A percentile compares a stretch with the other conserved stretches of the same genome.
Conservation (phyloP, 92 coral and sea anemone species). For the Epizoanthus fatuus region DNA sequence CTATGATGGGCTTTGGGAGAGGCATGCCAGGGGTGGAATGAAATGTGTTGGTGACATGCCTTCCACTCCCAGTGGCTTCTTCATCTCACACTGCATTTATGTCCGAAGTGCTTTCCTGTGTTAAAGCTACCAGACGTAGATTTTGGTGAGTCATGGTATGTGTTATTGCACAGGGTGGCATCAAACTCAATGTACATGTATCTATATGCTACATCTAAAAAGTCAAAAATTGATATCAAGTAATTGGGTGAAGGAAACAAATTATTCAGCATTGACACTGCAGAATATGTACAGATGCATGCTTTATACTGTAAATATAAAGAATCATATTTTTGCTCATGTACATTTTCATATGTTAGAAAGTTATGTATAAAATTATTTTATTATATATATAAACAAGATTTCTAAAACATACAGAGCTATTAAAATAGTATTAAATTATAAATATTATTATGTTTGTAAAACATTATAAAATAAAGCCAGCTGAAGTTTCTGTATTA, state of each 20-base stretch:
- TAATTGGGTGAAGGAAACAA: conserved; percentile 8
- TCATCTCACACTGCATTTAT: no score
- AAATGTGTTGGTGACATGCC: no score
- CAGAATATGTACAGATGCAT: neutral
- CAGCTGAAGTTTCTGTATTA: no score
- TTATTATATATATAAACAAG: neutral
- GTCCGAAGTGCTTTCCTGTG: no score
- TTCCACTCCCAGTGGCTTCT: no score
- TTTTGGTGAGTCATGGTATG: conserved; percentile 8
- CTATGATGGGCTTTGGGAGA: conserved; percentile 22
- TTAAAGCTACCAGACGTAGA: neutral
- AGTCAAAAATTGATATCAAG: neutral
- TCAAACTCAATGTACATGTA: neutral
- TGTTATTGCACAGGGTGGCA: neutral
- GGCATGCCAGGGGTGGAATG: neutral
- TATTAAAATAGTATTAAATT: neutral
- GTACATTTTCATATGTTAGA: conserved; percentile 1
- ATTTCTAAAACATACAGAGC: conserved; percentile 2
- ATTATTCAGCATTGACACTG: neutral
- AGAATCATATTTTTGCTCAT: neutral
- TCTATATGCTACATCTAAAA: neutral
- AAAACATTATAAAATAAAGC: neutral
- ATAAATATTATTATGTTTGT: neutral
- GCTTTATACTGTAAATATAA: no score
- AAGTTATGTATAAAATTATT: neutral